Base-by-base conservation (phyloP, 2,113 vertebrate genomes). In the Nerophis lumbriciformis region DNA sequence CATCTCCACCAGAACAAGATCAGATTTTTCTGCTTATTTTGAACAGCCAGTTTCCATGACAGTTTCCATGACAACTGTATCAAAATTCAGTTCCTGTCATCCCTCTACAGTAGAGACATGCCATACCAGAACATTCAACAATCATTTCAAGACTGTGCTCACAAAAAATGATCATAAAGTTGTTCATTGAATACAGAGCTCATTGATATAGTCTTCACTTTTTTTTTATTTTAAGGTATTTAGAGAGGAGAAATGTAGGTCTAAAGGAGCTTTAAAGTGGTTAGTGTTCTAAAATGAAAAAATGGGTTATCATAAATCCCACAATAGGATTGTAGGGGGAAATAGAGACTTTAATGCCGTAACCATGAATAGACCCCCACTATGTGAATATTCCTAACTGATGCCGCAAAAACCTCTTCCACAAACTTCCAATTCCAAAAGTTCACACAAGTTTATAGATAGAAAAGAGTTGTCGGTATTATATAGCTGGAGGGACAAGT, bases 1-100 rank as follows among this genome's bases (percentile, higher is more conserved):
- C 36, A 61, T 69, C 57, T 63, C 51, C 36, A 75, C 5, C 53
- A 65, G 53, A 50, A 75, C 59, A 51, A 65, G 49, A 65, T 68
- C 52, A 48, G 51, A 28, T 8, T 21, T 1, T 50, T 72, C 44
- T 37, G 35, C 53, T 75, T 59, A 21, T 69, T 73, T 69, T 64
- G 57, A 72, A 51, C 49, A 36, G 11, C 54, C 55, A 19, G n/a
- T 81, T 79, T 74, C 73, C 67, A 77, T 81, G 70, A 66, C 52
- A 19, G n/a, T 81, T 79, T 74, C 73, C 67, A 77, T 81, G 70
- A 66, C 75, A 78, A 78, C 69, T 21, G 62, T 14, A 66, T 72
- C 48, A 67, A 62, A 77, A 70, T 65, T 63, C 52, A 65, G 48
- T 61, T 63, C 50, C 76, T 60, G 63, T 39, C 36, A 53, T 78